phyloP scores from a whole-genome alignment of 2,888 invertebrate species.

The Epistrophe grossulariae region DNA sequence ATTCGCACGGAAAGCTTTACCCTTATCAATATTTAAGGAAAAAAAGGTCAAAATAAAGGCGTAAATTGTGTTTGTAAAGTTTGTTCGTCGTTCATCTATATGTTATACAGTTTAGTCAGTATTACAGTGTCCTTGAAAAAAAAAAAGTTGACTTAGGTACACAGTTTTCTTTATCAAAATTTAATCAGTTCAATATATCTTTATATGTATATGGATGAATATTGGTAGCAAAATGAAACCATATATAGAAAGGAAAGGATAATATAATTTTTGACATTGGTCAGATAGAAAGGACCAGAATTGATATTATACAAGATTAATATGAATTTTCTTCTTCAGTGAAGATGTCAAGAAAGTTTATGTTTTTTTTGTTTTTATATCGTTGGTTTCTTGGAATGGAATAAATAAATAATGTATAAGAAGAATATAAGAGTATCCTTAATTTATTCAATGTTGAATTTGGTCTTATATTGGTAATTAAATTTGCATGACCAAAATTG shows the following conservation, averaged over 20 bases:
- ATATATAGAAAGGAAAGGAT: background rate
- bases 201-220: background rate
- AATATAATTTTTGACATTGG: conserved; percentile 29
- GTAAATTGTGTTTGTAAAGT: conserved; percentile 35
- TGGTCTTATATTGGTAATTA: background rate
- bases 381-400: conserved; percentile 14
- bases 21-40: conserved; percentile 43
- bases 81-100: background rate
- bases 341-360: conserved; percentile 39
- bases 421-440: conserved; percentile 4
- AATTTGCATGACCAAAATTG: background rate
- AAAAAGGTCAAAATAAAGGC: conserved; percentile 42
- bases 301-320: conserved; percentile 6
- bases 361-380: background rate
- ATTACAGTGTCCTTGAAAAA: conserved; percentile 1
- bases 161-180: conserved; percentile 32
- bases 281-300: conserved; percentile 32
- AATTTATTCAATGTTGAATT: conserved; percentile 22
- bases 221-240: background rate
- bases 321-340: conserved; percentile 41
- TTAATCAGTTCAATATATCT: conserved; percentile 27
- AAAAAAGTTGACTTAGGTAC: background rate
- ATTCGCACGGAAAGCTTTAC: conserved; percentile 35
- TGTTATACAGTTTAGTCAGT: background rate
- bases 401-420: conserved; percentile 24